Conservation (phyloP, 2,113 vertebrate species). For the Todiramphus saurophagus region DNA sequence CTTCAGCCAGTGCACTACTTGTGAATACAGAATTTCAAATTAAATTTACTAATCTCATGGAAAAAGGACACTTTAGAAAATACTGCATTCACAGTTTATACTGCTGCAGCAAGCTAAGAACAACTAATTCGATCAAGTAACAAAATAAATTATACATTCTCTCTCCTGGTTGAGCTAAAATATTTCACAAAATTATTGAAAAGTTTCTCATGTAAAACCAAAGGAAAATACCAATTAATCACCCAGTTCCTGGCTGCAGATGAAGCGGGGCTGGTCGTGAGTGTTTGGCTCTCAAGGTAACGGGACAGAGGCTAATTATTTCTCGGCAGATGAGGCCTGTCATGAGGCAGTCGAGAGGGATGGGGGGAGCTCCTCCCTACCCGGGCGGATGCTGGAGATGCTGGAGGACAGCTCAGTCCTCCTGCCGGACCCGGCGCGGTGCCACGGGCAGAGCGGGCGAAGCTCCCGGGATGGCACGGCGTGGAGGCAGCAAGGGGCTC, state of each 20-base stretch:
- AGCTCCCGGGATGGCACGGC: rapidly evolving
- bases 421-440: rapidly evolving
- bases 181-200: constrained; percentile 35
- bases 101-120: constrained; percentile 38
- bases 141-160: constrained; percentile 32
- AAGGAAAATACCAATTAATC: constrained; percentile 9
- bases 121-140: constrained; percentile 66
- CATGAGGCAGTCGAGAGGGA: background rate
- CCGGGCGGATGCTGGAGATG: rapidly evolving
- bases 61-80: constrained; percentile 59
- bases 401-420: background rate
- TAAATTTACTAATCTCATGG: constrained; percentile 72
- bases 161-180: constrained; percentile 43
- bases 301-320: rapidly evolving
- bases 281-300: background rate
- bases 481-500: rapidly evolving
- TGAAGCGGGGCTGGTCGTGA: background rate
- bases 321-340: background rate
- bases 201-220: constrained; percentile 19
- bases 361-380: rapidly evolving
- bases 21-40: constrained; percentile 69
- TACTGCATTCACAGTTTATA: constrained; percentile 47
- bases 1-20: constrained; percentile 54
- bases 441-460: rapidly evolving
- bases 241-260: background rate